Conservation (phyloP, 2,888 invertebrate species). For the Drosophila falleni region DNA sequence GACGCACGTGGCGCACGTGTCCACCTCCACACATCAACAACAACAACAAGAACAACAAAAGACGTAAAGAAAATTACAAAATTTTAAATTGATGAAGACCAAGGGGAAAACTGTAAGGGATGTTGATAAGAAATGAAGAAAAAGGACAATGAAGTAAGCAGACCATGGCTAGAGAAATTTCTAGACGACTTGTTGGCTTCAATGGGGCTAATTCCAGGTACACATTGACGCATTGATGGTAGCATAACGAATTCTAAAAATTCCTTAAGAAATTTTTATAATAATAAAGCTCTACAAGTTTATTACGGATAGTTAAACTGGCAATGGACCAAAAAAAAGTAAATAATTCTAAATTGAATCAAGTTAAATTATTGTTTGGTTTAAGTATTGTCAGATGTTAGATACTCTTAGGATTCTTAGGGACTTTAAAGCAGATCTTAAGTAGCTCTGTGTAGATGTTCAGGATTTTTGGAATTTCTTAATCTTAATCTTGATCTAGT, state of each 20-base stretch:
- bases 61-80: constrained; percentile 18
- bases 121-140: constrained; percentile 36
- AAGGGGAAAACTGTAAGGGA: constrained; percentile 3
- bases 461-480: too few relatives aligned
- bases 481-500: too few relatives aligned
- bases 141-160: constrained; percentile 30
- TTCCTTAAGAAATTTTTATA: neutral
- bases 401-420: neutral
- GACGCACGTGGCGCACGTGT: constrained; percentile 52
- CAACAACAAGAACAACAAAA: neutral
- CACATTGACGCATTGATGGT: constrained; percentile 16
- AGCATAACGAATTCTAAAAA: constrained; percentile 5
- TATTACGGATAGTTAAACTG: constrained; percentile 5
- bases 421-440: neutral
- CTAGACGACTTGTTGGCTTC: constrained; percentile 7
- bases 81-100: constrained; percentile 51
- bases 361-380: too few relatives aligned
- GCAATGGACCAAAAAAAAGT: neutral
- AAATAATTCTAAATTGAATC: neutral
- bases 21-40: constrained; percentile 17
- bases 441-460: too few relatives aligned
- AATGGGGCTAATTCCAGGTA: constrained; percentile 20
- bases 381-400: neutral
- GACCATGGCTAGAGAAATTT: constrained; percentile 3
- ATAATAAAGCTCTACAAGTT: constrained; percentile 9